A percentile compares a stretch with the other conserved stretches of the same genome.
phyloP scores from a whole-genome alignment of 2,888 invertebrate genomes.

The Eupithecia abbreviata region DNA sequence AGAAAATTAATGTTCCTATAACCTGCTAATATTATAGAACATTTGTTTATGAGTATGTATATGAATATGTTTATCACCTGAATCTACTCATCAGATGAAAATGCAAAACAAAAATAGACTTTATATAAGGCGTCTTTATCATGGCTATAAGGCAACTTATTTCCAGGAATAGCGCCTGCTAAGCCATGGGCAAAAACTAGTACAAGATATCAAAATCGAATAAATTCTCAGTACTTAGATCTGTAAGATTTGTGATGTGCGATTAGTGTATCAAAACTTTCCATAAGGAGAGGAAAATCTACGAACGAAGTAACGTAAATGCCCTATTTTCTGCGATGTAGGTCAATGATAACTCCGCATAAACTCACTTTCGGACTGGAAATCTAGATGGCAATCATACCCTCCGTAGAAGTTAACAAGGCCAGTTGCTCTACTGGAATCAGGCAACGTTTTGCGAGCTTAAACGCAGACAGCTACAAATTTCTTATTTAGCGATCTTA shows the following conservation, averaged over 20 bases:
- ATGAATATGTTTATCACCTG: neutral
- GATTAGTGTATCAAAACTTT: too few relatives aligned
- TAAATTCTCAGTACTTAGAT: too few relatives aligned
- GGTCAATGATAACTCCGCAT: neutral
- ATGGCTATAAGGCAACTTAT: too few relatives aligned
- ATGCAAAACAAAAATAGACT: neutral
- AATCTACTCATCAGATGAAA: neutral
- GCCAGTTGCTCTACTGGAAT: neutral
- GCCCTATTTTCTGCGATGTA: too few relatives aligned
- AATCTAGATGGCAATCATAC: neutral
- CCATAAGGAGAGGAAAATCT: too few relatives aligned
- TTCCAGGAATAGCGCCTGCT: too few relatives aligned
- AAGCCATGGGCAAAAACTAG: too few relatives aligned
- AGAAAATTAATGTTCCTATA: too few relatives aligned
- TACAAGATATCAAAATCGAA: too few relatives aligned
- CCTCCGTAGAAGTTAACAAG: neutral
- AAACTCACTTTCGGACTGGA: neutral
- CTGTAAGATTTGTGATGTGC: neutral
- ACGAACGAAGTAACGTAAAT: too few relatives aligned
- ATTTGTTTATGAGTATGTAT: neutral
- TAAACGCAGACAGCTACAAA: neutral
- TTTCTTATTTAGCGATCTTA: neutral
- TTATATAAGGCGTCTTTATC: too few relatives aligned
- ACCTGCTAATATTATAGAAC: neutral
- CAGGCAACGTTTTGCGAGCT: neutral